These are phyloP conservation scores for Drosophila sucinea DNA, from an alignment of 1,140 invertebrate genomes.

Conservation along the genomic window DNA sequence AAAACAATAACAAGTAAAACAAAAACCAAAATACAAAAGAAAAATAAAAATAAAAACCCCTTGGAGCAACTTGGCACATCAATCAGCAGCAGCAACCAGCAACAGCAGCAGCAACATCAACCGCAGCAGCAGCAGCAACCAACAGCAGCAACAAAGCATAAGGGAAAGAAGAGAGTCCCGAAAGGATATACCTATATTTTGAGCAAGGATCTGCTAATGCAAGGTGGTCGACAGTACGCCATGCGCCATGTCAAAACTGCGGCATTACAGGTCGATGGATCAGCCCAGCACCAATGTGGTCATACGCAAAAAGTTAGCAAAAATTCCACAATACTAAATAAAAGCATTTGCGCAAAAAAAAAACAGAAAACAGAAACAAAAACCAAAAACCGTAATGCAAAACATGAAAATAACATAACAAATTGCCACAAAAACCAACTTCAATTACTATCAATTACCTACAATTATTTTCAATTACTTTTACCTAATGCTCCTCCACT, in stretches of 20 bases:
- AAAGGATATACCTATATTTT: slow-evolving; percentile 37
- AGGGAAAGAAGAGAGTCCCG: not conserved
- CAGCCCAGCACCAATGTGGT: slow-evolving; percentile 71
- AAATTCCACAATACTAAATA: slow-evolving; percentile 14
- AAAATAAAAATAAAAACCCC: not conserved
- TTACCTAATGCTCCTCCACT: not conserved
- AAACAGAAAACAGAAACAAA: too few relatives aligned
- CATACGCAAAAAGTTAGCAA: slow-evolving; percentile 83
- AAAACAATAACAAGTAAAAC: slow-evolving; percentile 1
- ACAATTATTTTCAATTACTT: slow-evolving; percentile 13
- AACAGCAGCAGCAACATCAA: not conserved
- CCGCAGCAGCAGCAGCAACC: slow-evolving; percentile 1
- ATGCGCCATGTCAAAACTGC: slow-evolving; percentile 83
- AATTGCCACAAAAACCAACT: slow-evolving; percentile 3
- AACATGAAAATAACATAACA: slow-evolving; percentile 1
- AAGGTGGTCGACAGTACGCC: slow-evolving; percentile 55
- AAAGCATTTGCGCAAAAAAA: not conserved
- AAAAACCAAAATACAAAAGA: slow-evolving; percentile 7
- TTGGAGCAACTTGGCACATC: slow-evolving; percentile 11
- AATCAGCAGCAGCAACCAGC: not conserved
- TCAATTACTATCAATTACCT: slow-evolving; percentile 9
- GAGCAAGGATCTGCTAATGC: slow-evolving; percentile 56
- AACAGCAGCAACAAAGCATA: slow-evolving; percentile 15
- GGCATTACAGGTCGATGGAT: slow-evolving; percentile 83
- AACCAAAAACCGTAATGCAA: not conserved